A percentile compares a stretch with the other conserved stretches of the same genome.
Evolutionary conservation across 2,797 vertebrate species (phyloP).

Genomic region (Orientallactaga sibirica): DNA sequence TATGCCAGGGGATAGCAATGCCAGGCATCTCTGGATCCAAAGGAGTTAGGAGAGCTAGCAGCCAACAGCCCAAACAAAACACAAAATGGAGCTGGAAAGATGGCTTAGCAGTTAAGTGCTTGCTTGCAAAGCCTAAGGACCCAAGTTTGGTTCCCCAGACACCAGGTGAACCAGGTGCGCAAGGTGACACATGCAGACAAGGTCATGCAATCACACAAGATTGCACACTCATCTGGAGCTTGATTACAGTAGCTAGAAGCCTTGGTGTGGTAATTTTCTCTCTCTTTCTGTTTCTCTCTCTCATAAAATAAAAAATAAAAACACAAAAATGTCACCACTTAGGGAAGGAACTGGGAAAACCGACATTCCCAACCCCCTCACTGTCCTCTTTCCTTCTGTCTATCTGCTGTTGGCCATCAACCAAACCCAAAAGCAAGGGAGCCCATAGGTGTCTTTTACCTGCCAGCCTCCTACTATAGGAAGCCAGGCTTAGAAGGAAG

Average conservation of each 20-base stretch:
- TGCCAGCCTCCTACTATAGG: not conserved
- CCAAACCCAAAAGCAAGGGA: not conserved
- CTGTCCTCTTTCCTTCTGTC: not conserved
- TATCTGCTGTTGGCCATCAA: not conserved
- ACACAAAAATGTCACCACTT: not conserved
- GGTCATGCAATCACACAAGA: too few species aligned
- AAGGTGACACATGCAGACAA: too few species aligned
- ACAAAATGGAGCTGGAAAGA: not conserved
- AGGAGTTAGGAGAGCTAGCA: not conserved
- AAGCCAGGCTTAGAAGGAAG: not conserved
- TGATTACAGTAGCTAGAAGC: too few species aligned
- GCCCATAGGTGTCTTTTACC: not conserved
- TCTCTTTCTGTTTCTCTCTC: too few species aligned
- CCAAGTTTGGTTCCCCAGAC: too few species aligned
- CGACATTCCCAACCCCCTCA: not conserved
- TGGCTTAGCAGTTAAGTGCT: too few species aligned
- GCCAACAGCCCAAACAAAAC: not conserved
- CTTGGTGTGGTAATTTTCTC: too few species aligned
- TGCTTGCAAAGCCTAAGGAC: too few species aligned
- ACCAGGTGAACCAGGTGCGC: too few species aligned
- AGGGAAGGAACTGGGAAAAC: not conserved
- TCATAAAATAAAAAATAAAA: too few species aligned
- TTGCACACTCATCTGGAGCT: too few species aligned
- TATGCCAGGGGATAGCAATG: not conserved
- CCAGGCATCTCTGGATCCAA: not conserved